Evolutionary conservation across 2,797 vertebrate species (phyloP), one percentile per base, ranked within the genome.

Genomic region (Rhynchotus rufescens): DNA sequence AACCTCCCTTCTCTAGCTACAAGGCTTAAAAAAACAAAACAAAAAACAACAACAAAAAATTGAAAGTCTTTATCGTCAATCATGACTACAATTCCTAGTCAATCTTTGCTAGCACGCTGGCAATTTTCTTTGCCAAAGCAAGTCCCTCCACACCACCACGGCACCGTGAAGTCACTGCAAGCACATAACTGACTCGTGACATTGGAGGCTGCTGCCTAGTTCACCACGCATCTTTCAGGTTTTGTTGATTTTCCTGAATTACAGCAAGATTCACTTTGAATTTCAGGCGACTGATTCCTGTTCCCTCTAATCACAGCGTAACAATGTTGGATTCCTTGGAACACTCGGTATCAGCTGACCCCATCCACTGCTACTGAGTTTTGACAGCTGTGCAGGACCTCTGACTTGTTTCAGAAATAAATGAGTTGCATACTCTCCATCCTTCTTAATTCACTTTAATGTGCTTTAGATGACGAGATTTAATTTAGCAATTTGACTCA

Each of bases 401-500:
- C 92, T 83, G 75, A 40, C 89, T 88, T 94, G 90, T 96, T 94
- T 93, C 93, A 95, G 89, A 96, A 97, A 97, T 94, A 93, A 96
- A 97, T 96, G 96, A 97, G 94, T 96, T 94, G 92, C 93, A 91
- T 57, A 88, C 73, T 94, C 89, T 96, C 95, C 96, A 95, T 97
- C 95, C 88, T 92, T 97, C 97, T 97, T 97, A 97, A 97, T 98
- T 98, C 96, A 95, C 97, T 97, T 97, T 97, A 98, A 97, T 98
- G 97, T 98, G 95, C 96, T 97, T 96, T 97, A 98, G 97, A 98
- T 98, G 96, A 98, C 91, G 84, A 97, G 97, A 98, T 98, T 98
- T 98, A 98, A 98, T 98, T 98, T 98, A 98, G 98, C 98, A 97
- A 98, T 98, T 97, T 97, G 98, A 98, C 98, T 98, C 98, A 98